Evolutionary conservation across 2,888 invertebrate genomes (phyloP), one percentile per base, ranked within the genome.

Genomic region (Apotomis capreana): DNA sequence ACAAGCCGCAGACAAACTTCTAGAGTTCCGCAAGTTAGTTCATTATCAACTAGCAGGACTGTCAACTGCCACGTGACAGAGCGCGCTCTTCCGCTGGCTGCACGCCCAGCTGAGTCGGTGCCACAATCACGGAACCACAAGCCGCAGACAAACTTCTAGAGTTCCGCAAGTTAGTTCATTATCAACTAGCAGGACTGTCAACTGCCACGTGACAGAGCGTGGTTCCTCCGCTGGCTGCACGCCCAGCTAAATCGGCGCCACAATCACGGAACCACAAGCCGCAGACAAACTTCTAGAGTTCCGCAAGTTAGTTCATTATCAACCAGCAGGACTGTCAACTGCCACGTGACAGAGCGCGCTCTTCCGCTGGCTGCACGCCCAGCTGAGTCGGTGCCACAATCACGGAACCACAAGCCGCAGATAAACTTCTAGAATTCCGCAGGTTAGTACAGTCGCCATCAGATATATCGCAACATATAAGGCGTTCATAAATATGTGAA

Each of bases 291-390:
- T 44, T 8, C 40, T 60, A 3, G 59, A 60, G 13, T 60, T 60
- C 59, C 59, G 59, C 59, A 60, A 60, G 59, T 60, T 4, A 8
- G 59, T 60, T 6, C 59, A 40, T 40, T 40, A 40, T 5, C 5
- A 40, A 91, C n/a, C n/a, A n/a, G n/a, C n/a, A n/a, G n/a, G n/a
- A n/a, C n/a, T n/a, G n/a, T n/a, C n/a, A n/a, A 94, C 44, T 96
- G 97, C 8, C 97, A 98, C 88, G 94, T 97, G 55, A 94, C 96
- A 63, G 98, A 98, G 96, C 74, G 95, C 97, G 76, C 97, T 97
- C 84, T 95, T 97, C 78, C 92, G 95, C 8, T 98, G 98, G 98
- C 88, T 98, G 3, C 94, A 95, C 76, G 94, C 95, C 74, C 89
- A 96, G 12, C 79, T 93, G 0, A 93, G 81, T 82, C 57, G 84